These are phyloP conservation scores for Neelides folsomi DNA, from an alignment of 2,888 invertebrate genomes.

Conservation along the genomic window DNA sequence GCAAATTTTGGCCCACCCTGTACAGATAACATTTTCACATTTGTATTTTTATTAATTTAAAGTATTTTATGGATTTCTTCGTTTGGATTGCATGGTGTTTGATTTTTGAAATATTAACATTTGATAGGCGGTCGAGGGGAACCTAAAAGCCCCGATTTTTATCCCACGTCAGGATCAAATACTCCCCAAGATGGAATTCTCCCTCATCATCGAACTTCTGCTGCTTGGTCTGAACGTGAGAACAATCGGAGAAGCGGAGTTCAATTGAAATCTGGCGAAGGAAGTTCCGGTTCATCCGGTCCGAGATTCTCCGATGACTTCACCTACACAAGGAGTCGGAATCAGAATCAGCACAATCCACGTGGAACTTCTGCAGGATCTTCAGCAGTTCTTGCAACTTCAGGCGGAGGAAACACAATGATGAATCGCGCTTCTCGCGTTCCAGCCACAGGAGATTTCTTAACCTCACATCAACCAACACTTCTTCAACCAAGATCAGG, in stretches of 20 bases:
- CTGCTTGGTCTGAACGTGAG: conserved; percentile 27
- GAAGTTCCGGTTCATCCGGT: conserved; percentile 23
- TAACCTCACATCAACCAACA: conserved; percentile 7
- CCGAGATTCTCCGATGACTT: conserved; percentile 20
- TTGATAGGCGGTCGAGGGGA: conserved; percentile 31
- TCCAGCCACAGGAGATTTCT: conserved; percentile 24
- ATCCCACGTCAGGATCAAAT: conserved; percentile 8
- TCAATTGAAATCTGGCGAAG: conserved; percentile 30
- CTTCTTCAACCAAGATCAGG: conserved; percentile 6
- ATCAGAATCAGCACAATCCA: conserved; percentile 2
- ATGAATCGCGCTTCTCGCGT: conserved; percentile 27
- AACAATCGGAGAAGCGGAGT: conserved; percentile 12
- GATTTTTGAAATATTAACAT: not conserved
- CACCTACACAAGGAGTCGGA: conserved; percentile 15
- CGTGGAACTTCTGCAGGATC: conserved; percentile 5
- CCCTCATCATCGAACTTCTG: conserved; percentile 30
- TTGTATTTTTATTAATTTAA: not conserved
- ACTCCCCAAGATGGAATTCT: conserved; percentile 9
- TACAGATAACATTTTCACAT: too few relatives aligned
- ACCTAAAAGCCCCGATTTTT: conserved; percentile 25
- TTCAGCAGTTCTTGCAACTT: conserved; percentile 5
- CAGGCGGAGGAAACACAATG: conserved; percentile 14
- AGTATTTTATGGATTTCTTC: not conserved
- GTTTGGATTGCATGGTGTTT: not conserved
- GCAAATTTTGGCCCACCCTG: too few relatives aligned